These are phyloP conservation scores for Excalfactoria chinensis DNA, from an alignment of 2,113 vertebrate genomes.

Conservation along the genomic window DNA sequence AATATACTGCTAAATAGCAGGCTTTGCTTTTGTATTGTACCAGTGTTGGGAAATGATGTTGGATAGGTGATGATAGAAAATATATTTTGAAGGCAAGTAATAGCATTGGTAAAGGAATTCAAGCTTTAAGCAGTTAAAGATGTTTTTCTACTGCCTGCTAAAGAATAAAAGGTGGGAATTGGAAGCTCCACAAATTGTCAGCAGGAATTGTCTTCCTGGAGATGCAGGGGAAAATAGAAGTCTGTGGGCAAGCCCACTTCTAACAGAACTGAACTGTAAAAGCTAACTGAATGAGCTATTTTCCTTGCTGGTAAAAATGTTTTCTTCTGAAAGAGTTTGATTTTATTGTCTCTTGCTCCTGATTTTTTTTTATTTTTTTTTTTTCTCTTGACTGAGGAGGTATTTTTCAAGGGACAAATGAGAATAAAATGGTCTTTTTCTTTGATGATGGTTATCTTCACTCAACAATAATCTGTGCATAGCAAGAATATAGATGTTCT, in stretches of 20 bases:
- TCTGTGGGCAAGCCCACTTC: background rate
- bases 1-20: background rate
- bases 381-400: background rate
- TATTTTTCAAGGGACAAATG: background rate
- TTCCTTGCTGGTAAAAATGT: constrained; percentile 8
- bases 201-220: constrained; percentile 16
- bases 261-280: background rate
- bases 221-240: constrained; percentile 22
- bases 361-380: background rate
- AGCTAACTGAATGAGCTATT: background rate
- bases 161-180: constrained; percentile 35
- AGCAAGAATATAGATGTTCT: background rate
- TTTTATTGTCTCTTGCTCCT: constrained; percentile 4
- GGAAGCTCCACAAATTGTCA: constrained; percentile 7
- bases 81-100: background rate
- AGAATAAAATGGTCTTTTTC: background rate
- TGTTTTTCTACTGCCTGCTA: constrained; percentile 8
- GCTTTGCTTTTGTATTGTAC: background rate
- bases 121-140: constrained; percentile 4
- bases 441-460: background rate
- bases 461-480: background rate
- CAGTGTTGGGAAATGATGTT: background rate
- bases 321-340: background rate
- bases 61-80: background rate
- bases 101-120: background rate